Conservation (phyloP, 2,113 vertebrate species). For the Sisor rabdophorus region DNA sequence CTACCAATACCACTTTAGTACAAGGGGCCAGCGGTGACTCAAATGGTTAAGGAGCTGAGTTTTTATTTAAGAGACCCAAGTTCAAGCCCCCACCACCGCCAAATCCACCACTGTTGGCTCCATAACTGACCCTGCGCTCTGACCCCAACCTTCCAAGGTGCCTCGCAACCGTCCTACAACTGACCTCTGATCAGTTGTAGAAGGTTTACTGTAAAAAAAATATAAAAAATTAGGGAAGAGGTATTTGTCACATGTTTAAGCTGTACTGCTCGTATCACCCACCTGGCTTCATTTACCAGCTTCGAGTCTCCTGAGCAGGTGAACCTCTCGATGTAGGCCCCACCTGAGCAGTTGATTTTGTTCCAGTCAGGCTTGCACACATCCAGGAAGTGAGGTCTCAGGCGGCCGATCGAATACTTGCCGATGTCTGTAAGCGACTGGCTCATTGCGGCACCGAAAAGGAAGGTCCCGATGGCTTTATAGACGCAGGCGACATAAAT, state of each 20-base stretch:
- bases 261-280: slow-evolving; percentile 14
- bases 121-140: too few relatives aligned
- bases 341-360: slow-evolving; percentile 78
- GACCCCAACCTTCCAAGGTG: too few relatives aligned
- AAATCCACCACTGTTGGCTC: too few relatives aligned
- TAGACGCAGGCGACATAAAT: slow-evolving; percentile 84
- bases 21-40: too few relatives aligned
- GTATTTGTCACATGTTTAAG: neutral
- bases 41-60: too few relatives aligned
- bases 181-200: too few relatives aligned
- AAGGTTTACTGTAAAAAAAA: too few relatives aligned
- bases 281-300: slow-evolving; percentile 84
- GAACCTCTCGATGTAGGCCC: slow-evolving; percentile 80
- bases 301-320: slow-evolving; percentile 74
- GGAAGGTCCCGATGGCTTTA: slow-evolving; percentile 88
- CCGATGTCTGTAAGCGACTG: slow-evolving; percentile 97
- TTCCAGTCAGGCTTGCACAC: slow-evolving; percentile 83
- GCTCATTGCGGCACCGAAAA: slow-evolving; percentile 95
- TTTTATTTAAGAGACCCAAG: too few relatives aligned
- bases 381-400: slow-evolving; percentile 90
- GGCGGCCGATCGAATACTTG: slow-evolving; percentile 92
- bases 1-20: too few relatives aligned
- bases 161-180: too few relatives aligned
- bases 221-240: neutral
- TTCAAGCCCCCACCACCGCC: too few relatives aligned